Base-by-base conservation (phyloP, 1,140 invertebrate species). In the Zaprionus taronus region DNA sequence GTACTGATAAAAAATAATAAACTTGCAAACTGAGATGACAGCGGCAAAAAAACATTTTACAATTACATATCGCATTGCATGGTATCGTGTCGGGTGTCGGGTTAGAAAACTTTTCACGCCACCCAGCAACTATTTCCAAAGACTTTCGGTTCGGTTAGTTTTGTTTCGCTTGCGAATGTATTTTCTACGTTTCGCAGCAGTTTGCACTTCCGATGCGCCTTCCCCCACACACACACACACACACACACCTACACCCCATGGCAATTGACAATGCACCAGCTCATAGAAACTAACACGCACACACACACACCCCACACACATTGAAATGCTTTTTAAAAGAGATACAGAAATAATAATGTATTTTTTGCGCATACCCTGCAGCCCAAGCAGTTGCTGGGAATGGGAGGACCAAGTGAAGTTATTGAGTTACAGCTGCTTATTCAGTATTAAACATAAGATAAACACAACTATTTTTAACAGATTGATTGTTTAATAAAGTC, bases 1-100 rank as follows among this genome's bases (percentile, higher is more conserved):
- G 53, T 47, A 53, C 64, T 86, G 79, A 85, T 84, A 81, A 85
- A 83, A 78, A 85, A 86, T 83, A 87, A 87, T 83, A 87, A 87
- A 87, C 80, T 86, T 80, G 65, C 51, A 57, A 73, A 73, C 38
- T 70, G 53, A 11, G 20, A 47, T 57, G 53, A 72, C 36, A 62
- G 74, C 49, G 38, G 63, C 41, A 70, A 71, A 56, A 71, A 79
- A 86, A 70, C 79, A 86, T 85, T 86, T 83, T 71, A 87, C 83
- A 86, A 87, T 86, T 87, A 86, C 64, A 68, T 41, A 55, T 56
- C 28, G 24, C 17, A 49, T 44, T 12, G 11, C 47, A 11, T 22
- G 12, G 22, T 44, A 41, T 81, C 80, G 60, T 66, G 58, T 49
- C 38, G 51, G 71, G 60, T 66, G 58, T 49, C 38, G 51, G 71